phyloP scores from a whole-genome alignment of 2,113 vertebrate genomes.

The Centropus bengalensis region DNA sequence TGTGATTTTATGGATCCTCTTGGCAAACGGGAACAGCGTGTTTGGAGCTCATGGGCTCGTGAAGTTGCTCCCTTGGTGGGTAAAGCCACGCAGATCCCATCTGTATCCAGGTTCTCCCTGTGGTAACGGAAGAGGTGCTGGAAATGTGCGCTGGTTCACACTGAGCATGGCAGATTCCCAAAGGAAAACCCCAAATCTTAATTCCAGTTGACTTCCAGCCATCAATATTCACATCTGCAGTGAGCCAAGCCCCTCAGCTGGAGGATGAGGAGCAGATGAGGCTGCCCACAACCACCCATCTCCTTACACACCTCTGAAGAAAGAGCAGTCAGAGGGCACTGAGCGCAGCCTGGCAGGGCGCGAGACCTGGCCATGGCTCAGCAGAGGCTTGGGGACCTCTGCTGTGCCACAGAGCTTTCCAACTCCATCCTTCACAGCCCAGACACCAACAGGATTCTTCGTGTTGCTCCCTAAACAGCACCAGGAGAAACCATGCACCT shows the following conservation, averaged over 20 bases:
- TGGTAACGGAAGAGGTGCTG: neutral
- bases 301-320: neutral
- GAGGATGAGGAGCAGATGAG: neutral
- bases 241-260: neutral
- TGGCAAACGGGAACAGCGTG: neutral
- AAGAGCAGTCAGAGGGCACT: neutral
- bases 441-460: neutral
- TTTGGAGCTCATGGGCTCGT: neutral
- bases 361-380: neutral
- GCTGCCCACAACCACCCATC: neutral
- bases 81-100: neutral
- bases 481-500: neutral
- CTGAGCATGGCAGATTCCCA: neutral
- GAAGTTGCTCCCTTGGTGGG: neutral
- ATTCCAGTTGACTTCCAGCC: neutral
- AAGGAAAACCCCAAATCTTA: neutral
- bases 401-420: neutral
- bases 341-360: neutral
- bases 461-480: neutral
- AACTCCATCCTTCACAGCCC: neutral
- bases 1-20: neutral
- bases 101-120: neutral
- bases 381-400: neutral
- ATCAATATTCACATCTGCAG: neutral
- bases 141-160: neutral